Evolutionary conservation across 2,113 vertebrate species (phyloP).

Genomic region (Vulpes vulpes): DNA sequence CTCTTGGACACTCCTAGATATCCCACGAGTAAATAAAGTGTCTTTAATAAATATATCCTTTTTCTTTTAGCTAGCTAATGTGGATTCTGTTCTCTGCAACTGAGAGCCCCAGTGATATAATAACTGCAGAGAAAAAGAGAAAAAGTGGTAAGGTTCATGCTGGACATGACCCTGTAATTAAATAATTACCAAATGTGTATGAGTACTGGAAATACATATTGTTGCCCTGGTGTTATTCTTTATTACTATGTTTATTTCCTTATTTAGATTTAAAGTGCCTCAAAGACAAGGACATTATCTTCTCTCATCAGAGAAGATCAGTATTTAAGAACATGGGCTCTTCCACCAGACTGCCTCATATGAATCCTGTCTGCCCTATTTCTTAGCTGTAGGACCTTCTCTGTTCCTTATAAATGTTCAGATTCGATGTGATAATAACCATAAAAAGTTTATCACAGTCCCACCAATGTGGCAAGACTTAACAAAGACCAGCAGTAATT

Average conservation of each 20-base stretch:
- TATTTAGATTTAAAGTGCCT: neutral
- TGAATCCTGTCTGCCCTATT: neutral
- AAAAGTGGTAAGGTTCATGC: neutral
- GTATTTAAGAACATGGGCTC: neutral
- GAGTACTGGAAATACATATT: neutral
- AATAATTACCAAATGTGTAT: neutral
- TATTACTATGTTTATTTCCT: neutral
- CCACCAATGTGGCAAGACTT: neutral
- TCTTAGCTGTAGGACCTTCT: neutral
- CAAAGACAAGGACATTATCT: neutral
- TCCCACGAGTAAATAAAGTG: neutral
- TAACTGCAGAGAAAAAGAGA: neutral
- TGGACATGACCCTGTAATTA: conserved; percentile 1
- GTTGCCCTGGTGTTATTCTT: neutral
- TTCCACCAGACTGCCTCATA: neutral
- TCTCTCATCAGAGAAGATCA: neutral
- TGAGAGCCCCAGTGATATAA: neutral
- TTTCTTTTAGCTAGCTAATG: conserved; percentile 1
- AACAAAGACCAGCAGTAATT: neutral
- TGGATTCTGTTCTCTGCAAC: neutral
- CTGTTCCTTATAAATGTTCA: neutral
- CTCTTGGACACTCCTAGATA: neutral
- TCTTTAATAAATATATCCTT: neutral
- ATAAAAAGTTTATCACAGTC: neutral
- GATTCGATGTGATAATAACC: neutral